Evolutionary conservation across 2,113 vertebrate genomes (phyloP), one percentile per base, ranked within the genome.

Genomic region (Pleuronectes platessa): DNA sequence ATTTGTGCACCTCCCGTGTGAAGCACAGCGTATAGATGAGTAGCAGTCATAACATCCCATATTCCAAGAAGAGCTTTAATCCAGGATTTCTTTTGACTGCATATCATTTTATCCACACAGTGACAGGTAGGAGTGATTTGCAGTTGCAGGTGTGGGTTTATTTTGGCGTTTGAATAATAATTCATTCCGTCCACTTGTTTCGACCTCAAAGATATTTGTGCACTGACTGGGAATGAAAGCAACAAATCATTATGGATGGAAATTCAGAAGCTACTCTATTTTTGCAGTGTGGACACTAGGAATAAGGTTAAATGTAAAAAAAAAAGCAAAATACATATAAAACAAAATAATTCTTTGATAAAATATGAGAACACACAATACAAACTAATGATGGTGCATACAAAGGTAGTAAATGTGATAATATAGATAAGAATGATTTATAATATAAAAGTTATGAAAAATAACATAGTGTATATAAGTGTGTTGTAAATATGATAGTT

Each of bases 101-200:
- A 65, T 23, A 27, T 64, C 21, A 27, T 61, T 70, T 68, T 17
- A 23, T 65, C 27, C 20, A 15, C 49, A 18, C 47, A 10, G 18
- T 42, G 18, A 76, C 68, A 76, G 80, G 86, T 83, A 88, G 17
- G 80, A 76, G 72, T 18, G 26, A 66, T 60, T 78, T 74, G 3
- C 20, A 59, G 60, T 51, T 4, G 21, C 70, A 59, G 2, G 3
- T 65, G 21, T 17, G 5, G 18, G 4, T 51, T 68, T 11, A 11
- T 6, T 67, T 55, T 15, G 61, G 1, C 51, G 24, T 63, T 65
- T 74, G 66, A 74, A 20, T 42, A 58, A 6, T 35, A 55, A 70
- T 59, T 14, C 26, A 51, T 47, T 66, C 14, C 23, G 24, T 59
- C 56, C 24, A 17, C 35, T 31, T 64, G 26, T 70, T 70, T 74